phyloP scores from a whole-genome alignment of 2,888 invertebrate species.

The Suillia variegata region DNA sequence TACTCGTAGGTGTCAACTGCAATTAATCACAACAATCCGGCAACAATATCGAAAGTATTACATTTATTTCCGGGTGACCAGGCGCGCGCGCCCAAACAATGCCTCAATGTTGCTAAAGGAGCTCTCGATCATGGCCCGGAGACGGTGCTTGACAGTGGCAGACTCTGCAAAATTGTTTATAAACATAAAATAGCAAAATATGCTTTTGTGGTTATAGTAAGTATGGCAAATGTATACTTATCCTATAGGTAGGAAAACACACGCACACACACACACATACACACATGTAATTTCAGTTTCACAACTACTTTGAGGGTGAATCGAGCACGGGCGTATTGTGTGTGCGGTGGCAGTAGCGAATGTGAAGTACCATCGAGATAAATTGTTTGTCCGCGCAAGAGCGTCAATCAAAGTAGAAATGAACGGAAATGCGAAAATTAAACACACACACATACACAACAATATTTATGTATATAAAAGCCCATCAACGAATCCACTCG shows the following conservation, averaged over 20 bases:
- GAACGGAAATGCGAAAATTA: slow-evolving; percentile 53
- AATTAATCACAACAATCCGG: neutral
- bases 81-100: neutral
- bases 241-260: neutral
- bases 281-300: neutral
- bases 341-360: neutral
- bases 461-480: too few relatives aligned
- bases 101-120: neutral
- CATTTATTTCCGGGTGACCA: neutral
- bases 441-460: slow-evolving; percentile 35
- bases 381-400: slow-evolving; percentile 43
- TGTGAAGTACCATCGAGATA: slow-evolving; percentile 44
- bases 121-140: neutral
- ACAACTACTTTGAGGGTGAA: neutral
- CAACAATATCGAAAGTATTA: neutral
- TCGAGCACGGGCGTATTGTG: neutral
- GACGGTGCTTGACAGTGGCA: neutral
- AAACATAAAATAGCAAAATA: neutral
- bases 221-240: neutral
- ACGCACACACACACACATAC: slow-evolving; percentile 10
- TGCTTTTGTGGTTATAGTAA: neutral
- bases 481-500: slow-evolving; percentile 11
- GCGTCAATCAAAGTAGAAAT: slow-evolving; percentile 50
- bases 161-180: neutral
- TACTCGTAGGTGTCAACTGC: slow-evolving; percentile 3